A percentile compares a stretch with the other conserved stretches of the same genome.
Conservation (phyloP, 2,888 invertebrate genomes). For the Tenthredo mesomela region DNA sequence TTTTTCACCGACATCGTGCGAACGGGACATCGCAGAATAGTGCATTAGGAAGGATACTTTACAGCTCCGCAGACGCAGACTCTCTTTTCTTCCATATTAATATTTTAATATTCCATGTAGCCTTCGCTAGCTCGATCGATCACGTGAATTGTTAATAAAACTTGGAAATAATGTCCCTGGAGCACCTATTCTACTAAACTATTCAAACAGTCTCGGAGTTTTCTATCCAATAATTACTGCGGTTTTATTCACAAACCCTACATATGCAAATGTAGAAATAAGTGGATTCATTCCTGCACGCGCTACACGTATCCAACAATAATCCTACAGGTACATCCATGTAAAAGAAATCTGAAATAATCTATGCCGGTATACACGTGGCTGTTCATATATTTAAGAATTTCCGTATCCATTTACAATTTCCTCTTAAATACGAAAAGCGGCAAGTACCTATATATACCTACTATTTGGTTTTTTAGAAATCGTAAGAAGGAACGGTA, state of each 20-base stretch:
- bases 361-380: background rate
- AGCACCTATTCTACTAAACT: slow-evolving; percentile 10
- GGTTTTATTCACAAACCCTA: background rate
- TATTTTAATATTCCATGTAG: slow-evolving; percentile 11
- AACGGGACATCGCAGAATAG: background rate
- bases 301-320: slow-evolving; percentile 6
- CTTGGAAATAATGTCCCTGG: slow-evolving; percentile 25
- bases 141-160: slow-evolving; percentile 40
- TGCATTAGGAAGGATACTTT: background rate
- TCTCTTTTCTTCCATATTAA: slow-evolving; percentile 3
- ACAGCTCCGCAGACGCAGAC: background rate
- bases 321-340: background rate
- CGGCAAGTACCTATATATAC: background rate
- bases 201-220: slow-evolving; percentile 9
- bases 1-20: background rate
- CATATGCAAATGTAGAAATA: background rate
- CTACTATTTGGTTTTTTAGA: slow-evolving; percentile 30
- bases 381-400: background rate
- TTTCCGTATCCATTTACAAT: background rate
- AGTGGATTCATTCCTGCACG: slow-evolving; percentile 3
- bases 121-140: slow-evolving; percentile 16
- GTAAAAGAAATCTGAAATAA: background rate
- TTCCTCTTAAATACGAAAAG: background rate
- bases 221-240: slow-evolving; percentile 18
- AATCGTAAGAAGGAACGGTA: slow-evolving; percentile 23